Percentiles rank a stretch among this genome's conserved stretches.
phyloP scores from a whole-genome alignment of 2,888 invertebrate genomes.

The Drosophila phalerata region DNA sequence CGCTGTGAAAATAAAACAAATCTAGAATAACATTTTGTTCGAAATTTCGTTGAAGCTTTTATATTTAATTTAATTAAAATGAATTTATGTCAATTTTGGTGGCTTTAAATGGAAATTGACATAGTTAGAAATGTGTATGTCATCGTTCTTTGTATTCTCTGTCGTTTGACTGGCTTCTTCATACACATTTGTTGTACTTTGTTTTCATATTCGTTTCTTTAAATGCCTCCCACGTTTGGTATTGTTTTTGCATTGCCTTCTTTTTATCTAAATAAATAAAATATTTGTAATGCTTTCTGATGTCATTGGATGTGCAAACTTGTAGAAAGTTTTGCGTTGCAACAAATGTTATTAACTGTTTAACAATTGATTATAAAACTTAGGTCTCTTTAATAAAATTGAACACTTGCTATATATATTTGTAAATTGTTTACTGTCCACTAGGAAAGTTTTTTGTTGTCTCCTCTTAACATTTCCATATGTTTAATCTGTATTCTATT shows the following conservation, averaged over 20 bases:
- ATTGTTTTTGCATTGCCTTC: conserved; percentile 34
- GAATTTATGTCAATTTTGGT: conserved; percentile 58
- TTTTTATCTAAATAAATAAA: conserved; percentile 18
- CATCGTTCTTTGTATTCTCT: conserved; percentile 25
- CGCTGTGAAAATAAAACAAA: not conserved
- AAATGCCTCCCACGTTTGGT: conserved; percentile 63
- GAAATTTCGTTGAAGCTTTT: conserved; percentile 14
- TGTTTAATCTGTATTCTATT: not conserved
- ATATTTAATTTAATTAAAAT: conserved; percentile 73
- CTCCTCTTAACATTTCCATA: no score
- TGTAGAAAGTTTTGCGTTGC: conserved; percentile 35
- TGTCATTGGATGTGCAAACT: conserved; percentile 52
- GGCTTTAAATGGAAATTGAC: conserved; percentile 70
- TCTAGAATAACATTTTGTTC: not conserved
- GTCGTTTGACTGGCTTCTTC: conserved; percentile 57
- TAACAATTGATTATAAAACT: conserved; percentile 14
- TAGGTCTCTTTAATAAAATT: not conserved
- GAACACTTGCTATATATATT: not conserved
- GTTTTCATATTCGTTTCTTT: conserved; percentile 29
- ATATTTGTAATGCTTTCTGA: conserved; percentile 63
- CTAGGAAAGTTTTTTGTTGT: not conserved
- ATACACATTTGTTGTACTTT: conserved; percentile 10
- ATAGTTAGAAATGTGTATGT: conserved; percentile 46
- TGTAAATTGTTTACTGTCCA: no score
- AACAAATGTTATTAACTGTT: conserved; percentile 9